Percentiles rank a stretch among this genome's conserved stretches.
Conservation (phyloP, 2,888 invertebrate genomes). For the Hanleya hanleyi region DNA sequence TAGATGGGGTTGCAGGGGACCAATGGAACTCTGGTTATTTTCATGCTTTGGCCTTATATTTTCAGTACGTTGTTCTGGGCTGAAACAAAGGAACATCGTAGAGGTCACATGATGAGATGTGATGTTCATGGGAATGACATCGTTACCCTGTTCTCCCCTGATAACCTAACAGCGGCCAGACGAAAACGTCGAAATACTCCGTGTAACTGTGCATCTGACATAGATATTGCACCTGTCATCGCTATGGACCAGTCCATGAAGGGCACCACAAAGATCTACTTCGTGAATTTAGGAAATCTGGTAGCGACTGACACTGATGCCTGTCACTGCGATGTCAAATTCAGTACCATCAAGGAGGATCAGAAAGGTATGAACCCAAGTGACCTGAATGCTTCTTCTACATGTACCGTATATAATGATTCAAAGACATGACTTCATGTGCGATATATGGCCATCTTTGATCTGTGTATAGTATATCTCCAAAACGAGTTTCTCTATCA, state of each 20-base stretch:
- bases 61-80: conserved; percentile 61
- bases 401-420: too few species aligned
- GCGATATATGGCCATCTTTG: too few species aligned
- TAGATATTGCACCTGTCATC: conserved; percentile 79
- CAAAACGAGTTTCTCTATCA: too few species aligned
- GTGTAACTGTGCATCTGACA: conserved; percentile 81
- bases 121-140: conserved; percentile 24
- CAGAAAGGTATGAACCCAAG: conserved; percentile 39
- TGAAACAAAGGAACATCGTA: conserved; percentile 37
- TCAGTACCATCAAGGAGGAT: conserved; percentile 17
- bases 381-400: too few species aligned
- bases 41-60: conserved; percentile 12
- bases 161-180: background rate
- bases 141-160: conserved; percentile 25
- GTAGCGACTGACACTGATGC: conserved; percentile 51
- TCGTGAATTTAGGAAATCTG: conserved; percentile 44
- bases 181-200: conserved; percentile 28
- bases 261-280: conserved; percentile 50
- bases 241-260: conserved; percentile 81
- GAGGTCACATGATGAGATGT: conserved; percentile 30
- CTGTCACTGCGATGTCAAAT: conserved; percentile 47
- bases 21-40: too few species aligned
- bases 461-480: too few species aligned
- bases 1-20: too few species aligned
- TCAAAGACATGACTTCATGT: too few species aligned